phyloP scores from a whole-genome alignment of 2,797 vertebrate species.

The Prionace glauca region DNA sequence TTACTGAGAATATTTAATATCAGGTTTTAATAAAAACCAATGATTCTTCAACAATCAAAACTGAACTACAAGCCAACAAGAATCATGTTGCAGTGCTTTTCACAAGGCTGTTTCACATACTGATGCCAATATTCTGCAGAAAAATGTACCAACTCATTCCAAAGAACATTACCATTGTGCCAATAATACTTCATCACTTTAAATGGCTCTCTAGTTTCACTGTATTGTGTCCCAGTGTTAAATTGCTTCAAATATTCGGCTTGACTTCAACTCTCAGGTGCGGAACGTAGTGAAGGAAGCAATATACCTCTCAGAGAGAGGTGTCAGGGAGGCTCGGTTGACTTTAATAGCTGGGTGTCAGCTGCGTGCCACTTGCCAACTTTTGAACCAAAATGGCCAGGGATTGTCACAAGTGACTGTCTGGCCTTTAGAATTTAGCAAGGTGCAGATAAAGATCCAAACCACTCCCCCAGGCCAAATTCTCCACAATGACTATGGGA shows the following conservation, averaged over 20 bases:
- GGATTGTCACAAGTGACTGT: not conserved
- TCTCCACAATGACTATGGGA: no score
- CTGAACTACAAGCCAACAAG: not conserved
- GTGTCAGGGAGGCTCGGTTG: not conserved
- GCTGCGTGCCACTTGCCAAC: not conserved
- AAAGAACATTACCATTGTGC: not conserved
- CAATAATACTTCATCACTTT: not conserved
- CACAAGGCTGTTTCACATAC: not conserved
- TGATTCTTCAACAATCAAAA: not conserved
- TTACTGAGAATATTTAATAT: not conserved
- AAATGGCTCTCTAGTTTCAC: slow-evolving; percentile 3
- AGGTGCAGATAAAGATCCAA: no score
- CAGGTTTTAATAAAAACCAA: not conserved
- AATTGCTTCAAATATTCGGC: not conserved
- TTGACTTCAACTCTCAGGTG: not conserved
- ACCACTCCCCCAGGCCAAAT: no score
- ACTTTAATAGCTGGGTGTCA: not conserved
- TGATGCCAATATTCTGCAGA: slow-evolving; percentile 5
- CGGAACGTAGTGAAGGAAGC: not conserved
- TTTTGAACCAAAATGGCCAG: not conserved
- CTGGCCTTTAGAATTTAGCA: not conserved
- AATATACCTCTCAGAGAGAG: not conserved
- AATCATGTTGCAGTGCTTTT: not conserved
- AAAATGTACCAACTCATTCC: slow-evolving; percentile 1
- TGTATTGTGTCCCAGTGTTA: not conserved